Evolutionary conservation across 2,797 vertebrate species (phyloP).

Genomic region (Helicolenus hilgendorfi): DNA sequence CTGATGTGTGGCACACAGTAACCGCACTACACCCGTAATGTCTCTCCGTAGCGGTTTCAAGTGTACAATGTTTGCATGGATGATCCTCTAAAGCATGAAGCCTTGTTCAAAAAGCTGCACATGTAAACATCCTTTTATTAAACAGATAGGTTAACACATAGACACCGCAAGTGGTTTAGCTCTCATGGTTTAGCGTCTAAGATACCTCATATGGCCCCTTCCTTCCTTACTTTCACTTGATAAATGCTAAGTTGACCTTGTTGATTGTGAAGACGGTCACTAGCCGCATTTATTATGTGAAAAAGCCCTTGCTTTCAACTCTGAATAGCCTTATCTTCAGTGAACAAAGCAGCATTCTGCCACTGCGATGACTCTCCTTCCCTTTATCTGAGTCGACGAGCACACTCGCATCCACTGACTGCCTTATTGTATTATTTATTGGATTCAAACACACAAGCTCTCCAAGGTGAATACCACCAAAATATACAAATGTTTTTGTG

Average conservation of each 20-base stretch:
- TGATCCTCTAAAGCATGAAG: slow-evolving; percentile 11
- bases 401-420: slow-evolving; percentile 26
- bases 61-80: background rate
- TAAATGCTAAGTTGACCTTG: slow-evolving; percentile 41
- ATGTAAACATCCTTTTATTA: slow-evolving; percentile 2
- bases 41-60: background rate
- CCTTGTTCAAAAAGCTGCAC: background rate
- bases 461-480: slow-evolving; percentile 57
- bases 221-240: slow-evolving; percentile 13
- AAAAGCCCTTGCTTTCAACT: slow-evolving; percentile 38
- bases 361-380: slow-evolving; percentile 33
- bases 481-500: background rate
- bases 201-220: background rate
- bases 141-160: background rate
- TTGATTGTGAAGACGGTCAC: slow-evolving; percentile 23
- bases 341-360: slow-evolving; percentile 68
- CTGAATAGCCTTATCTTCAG: slow-evolving; percentile 68
- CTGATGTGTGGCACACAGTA: slow-evolving; percentile 1
- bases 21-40: background rate
- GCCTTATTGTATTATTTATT: slow-evolving; percentile 72
- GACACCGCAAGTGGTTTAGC: background rate
- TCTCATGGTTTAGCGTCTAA: background rate
- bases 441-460: slow-evolving; percentile 30
- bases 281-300: slow-evolving; percentile 48
- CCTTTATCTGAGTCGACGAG: slow-evolving; percentile 64